Evolutionary conservation across 2,113 vertebrate species (phyloP).

Genomic region (Thamnaconus septentrionalis): DNA sequence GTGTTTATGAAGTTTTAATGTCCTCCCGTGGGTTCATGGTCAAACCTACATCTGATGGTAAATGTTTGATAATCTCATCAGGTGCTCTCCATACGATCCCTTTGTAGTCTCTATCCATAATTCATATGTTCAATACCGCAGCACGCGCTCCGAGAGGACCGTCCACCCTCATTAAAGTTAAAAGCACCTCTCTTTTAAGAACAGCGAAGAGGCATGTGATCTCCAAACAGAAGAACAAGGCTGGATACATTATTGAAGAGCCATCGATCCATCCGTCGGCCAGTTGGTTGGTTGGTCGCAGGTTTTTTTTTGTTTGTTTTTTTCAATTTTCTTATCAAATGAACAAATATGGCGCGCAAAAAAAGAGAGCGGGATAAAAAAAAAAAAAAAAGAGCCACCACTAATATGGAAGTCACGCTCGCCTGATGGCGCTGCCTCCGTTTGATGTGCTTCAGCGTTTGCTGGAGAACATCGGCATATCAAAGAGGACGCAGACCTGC

Average conservation of each 20-base stretch:
- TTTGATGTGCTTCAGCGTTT: conserved; percentile 73
- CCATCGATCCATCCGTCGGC: no score
- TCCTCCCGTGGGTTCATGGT: not conserved
- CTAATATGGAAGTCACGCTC: conserved; percentile 62
- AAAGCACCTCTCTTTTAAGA: conserved; percentile 37
- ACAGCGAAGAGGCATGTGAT: conserved; percentile 43
- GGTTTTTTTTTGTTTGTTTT: no score
- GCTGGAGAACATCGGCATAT: conserved; percentile 72
- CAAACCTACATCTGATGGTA: conserved; percentile 22
- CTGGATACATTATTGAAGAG: conserved; percentile 69
- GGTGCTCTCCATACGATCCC: conserved; percentile 39
- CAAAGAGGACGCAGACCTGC: conserved; percentile 67
- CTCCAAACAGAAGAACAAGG: conserved; percentile 53
- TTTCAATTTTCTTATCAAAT: no score
- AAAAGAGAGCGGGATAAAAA: no score
- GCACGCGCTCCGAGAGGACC: conserved; percentile 38
- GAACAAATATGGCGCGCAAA: no score
- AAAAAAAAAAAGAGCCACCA: conserved; percentile 30
- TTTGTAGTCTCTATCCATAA: conserved; percentile 64
- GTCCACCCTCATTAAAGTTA: conserved; percentile 52
- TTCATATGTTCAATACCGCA: conserved; percentile 47
- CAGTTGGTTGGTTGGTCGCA: no score
- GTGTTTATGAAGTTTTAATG: not conserved
- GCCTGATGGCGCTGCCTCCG: conserved; percentile 39
- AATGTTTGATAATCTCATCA: conserved; percentile 63